These are phyloP conservation scores for Cremastobaeus sp. DNA, from an alignment of 2,888 invertebrate genomes.

Conservation along the genomic window DNA sequence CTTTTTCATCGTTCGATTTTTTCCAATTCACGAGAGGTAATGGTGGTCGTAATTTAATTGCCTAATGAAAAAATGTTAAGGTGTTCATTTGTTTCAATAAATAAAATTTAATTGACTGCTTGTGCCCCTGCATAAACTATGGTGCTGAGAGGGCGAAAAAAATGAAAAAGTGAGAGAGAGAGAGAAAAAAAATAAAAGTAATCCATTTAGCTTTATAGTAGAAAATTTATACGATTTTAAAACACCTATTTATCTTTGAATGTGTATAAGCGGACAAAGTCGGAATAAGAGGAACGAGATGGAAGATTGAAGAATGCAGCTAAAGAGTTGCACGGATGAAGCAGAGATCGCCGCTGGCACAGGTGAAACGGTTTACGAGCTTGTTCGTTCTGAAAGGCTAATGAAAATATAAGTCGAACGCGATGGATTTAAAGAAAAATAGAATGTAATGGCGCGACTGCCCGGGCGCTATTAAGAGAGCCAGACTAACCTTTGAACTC, in stretches of 20 bases:
- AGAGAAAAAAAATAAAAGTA: slow-evolving; percentile 13
- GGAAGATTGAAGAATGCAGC: slow-evolving; percentile 46
- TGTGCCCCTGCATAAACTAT: slow-evolving; percentile 22
- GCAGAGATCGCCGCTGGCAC: slow-evolving; percentile 65
- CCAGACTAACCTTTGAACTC: slow-evolving; percentile 64
- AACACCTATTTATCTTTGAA: slow-evolving; percentile 59
- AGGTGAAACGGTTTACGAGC: slow-evolving; percentile 71
- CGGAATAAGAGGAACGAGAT: slow-evolving; percentile 34
- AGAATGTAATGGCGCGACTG: slow-evolving; percentile 64
- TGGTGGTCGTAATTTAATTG: slow-evolving; percentile 42
- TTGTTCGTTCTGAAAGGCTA: slow-evolving; percentile 70
- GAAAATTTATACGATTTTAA: slow-evolving; percentile 59
- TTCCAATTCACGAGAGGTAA: too few relatives aligned
- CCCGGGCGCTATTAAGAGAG: slow-evolving; percentile 65
- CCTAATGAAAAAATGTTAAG: slow-evolving; percentile 2
- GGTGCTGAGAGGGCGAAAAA: background rate
- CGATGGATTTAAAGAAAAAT: slow-evolving; percentile 73
- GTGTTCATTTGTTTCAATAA: slow-evolving; percentile 39
- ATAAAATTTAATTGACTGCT: slow-evolving; percentile 33
- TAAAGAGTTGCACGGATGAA: slow-evolving; percentile 50
- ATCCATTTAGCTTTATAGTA: slow-evolving; percentile 50
- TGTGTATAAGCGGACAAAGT: slow-evolving; percentile 46
- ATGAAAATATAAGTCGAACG: slow-evolving; percentile 77
- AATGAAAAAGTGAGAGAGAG: background rate
- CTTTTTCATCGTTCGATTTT: too few relatives aligned